phyloP scores from a whole-genome alignment of 1,140 invertebrate genomes.

The Zaprionus ornatus region DNA sequence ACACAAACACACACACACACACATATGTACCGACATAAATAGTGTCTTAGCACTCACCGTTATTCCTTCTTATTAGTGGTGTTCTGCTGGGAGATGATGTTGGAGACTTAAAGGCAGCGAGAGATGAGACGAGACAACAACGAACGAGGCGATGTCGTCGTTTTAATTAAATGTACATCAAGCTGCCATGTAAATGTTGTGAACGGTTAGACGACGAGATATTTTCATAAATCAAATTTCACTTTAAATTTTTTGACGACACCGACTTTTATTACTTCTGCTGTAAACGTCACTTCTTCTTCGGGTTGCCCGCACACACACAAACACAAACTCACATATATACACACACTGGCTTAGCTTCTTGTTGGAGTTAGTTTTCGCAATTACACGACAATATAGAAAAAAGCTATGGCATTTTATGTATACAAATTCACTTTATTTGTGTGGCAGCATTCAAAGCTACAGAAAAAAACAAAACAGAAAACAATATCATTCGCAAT shows the following conservation, averaged over 20 bases:
- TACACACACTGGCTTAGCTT: slow-evolving; percentile 35
- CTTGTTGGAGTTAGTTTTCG: slow-evolving; percentile 36
- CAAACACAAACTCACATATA: slow-evolving; percentile 36
- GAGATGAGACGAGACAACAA: slow-evolving; percentile 22
- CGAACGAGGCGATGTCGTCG: slow-evolving; percentile 44
- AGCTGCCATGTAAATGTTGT: slow-evolving; percentile 37
- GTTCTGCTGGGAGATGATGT: slow-evolving; percentile 39
- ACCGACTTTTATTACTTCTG: slow-evolving; percentile 48
- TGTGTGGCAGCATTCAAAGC: slow-evolving; percentile 12
- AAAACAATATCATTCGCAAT: slow-evolving; percentile 44
- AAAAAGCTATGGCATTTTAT: background rate
- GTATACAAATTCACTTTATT: slow-evolving; percentile 20
- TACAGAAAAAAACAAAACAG: slow-evolving; percentile 45
- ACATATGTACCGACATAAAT: slow-evolving; percentile 15
- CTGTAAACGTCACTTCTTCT: slow-evolving; percentile 69
- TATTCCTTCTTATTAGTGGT: slow-evolving; percentile 44
- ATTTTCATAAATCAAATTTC: slow-evolving; percentile 45
- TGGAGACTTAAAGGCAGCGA: slow-evolving; percentile 12
- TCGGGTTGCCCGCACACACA: slow-evolving; percentile 29
- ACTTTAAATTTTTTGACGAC: slow-evolving; percentile 66
- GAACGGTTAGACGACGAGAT: slow-evolving; percentile 9
- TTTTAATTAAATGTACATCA: slow-evolving; percentile 38
- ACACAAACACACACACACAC: background rate
- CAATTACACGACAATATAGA: slow-evolving; percentile 7
- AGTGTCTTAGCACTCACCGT: slow-evolving; percentile 47